phyloP scores from a whole-genome alignment of 37 sponge, comb jelly and placozoan species.

The Crambe crambe region DNA sequence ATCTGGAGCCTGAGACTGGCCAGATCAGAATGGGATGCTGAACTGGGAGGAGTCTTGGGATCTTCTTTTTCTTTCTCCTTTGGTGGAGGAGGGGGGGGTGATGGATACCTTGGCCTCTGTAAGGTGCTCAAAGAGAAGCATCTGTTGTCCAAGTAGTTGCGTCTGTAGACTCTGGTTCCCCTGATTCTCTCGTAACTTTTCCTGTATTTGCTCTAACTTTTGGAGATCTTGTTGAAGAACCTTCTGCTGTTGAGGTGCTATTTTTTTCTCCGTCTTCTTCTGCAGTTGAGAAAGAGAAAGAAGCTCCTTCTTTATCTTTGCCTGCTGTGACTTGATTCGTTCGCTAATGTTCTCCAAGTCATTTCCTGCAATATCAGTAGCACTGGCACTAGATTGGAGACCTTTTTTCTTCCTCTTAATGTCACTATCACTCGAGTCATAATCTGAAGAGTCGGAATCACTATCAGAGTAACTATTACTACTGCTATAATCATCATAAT shows the following conservation, averaged over 20 bases:
- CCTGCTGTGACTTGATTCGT: conserved; percentile 63
- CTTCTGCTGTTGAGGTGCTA: conserved; percentile 53
- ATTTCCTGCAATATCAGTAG: conserved; percentile 29
- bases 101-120: conserved; percentile 35
- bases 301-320: conserved; percentile 63
- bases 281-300: conserved; percentile 39
- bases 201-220: conserved; percentile 60
- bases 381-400: conserved; percentile 20
- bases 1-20: neutral
- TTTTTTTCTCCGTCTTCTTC: conserved; percentile 40
- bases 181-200: conserved; percentile 27
- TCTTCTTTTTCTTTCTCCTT: neutral
- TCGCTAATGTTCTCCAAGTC: conserved; percentile 25
- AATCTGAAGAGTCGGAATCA: neutral
- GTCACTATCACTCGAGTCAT: conserved; percentile 36
- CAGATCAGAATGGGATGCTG: neutral
- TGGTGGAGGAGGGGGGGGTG: neutral
- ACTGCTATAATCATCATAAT: conserved; percentile 35
- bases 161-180: conserved; percentile 41
- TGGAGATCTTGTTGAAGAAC: conserved; percentile 60
- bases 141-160: conserved; percentile 67
- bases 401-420: conserved; percentile 6
- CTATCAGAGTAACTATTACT: conserved; percentile 7
- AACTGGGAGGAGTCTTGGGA: neutral
- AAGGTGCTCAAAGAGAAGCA: conserved; percentile 65